Evolutionary conservation across 2,113 vertebrate species (phyloP).

Genomic region (Capricornis sumatraensis): DNA sequence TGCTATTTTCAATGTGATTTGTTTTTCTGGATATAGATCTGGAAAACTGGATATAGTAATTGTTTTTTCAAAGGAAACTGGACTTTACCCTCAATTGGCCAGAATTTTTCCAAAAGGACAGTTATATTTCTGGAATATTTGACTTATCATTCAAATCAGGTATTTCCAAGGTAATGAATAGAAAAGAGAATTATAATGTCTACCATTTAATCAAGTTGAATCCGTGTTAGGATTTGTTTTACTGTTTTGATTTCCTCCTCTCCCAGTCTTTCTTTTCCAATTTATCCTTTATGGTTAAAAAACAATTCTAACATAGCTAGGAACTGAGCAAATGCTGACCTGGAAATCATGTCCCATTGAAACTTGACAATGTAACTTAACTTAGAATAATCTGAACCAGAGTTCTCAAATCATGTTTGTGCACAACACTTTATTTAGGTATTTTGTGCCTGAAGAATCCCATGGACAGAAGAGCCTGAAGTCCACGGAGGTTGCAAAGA

Average conservation of each 20-base stretch:
- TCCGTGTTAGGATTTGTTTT: neutral
- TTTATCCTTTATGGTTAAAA: neutral
- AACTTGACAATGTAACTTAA: neutral
- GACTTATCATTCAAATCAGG: neutral
- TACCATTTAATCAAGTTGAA: neutral
- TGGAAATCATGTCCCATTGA: neutral
- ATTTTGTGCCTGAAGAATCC: neutral
- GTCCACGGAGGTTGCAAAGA: neutral
- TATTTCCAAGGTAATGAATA: neutral
- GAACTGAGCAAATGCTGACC: neutral
- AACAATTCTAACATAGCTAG: neutral
- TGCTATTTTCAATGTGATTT: neutral
- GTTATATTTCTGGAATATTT: neutral
- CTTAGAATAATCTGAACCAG: constrained; percentile 7
- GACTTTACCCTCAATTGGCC: neutral
- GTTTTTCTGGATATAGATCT: neutral
- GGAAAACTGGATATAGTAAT: neutral
- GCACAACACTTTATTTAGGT: neutral
- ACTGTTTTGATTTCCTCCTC: neutral
- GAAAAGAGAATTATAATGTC: constrained; percentile 1
- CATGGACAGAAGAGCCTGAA: neutral
- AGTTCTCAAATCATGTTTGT: neutral
- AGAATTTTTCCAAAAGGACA: neutral
- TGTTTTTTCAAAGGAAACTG: neutral
- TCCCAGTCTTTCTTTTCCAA: neutral